Evolutionary conservation across 2,888 invertebrate genomes (phyloP), one percentile per base, ranked within the genome.

Genomic region (Iphiclides podalirius): DNA sequence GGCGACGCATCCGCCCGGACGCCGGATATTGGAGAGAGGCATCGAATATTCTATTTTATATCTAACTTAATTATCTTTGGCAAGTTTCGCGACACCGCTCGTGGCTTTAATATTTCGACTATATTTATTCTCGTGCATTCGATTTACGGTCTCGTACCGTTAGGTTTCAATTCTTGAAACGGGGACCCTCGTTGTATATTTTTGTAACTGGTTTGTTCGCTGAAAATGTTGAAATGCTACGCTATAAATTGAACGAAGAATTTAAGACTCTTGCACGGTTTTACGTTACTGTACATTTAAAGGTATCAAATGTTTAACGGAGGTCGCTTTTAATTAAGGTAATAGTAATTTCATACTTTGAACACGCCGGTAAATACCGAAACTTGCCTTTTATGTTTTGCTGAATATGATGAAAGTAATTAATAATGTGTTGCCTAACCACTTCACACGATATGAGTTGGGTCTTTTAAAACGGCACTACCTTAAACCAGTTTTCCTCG

Each of bases 41-140:
- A 72, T 75, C 66, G 79, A 78, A 80, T 79, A 82, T 79, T 77
- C 75, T 77, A 79, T 79, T 83, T 78, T 77, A 77, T 83, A 83
- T 83, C 81, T 75, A 70, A 70, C 69, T 84, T 83, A 84, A 84
- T 84, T 83, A 84, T 84, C 82, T 75, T 63, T 68, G 61, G 66
- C 70, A 65, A 67, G 75, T 72, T 69, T 67, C 67, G 72, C 70
- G 59, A 68, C 75, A 72, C 71, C 72, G 76, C 70, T 51, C 66
- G 46, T 47, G 54, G 46, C 54, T 64, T 58, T 52, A 39, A 55
- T 57, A 56, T 60, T 57, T 41, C 28, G 23, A 6, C 17, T 36
- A 31, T 45, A 45, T 50, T 50, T 50, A 28, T 44, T 50, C 38
- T 44, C n/a, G 16, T 35, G 16, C 17, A 26, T 20, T 39, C 39